Evolutionary conservation across 2,113 vertebrate genomes (phyloP).

Genomic region (Enhydra lutris): DNA sequence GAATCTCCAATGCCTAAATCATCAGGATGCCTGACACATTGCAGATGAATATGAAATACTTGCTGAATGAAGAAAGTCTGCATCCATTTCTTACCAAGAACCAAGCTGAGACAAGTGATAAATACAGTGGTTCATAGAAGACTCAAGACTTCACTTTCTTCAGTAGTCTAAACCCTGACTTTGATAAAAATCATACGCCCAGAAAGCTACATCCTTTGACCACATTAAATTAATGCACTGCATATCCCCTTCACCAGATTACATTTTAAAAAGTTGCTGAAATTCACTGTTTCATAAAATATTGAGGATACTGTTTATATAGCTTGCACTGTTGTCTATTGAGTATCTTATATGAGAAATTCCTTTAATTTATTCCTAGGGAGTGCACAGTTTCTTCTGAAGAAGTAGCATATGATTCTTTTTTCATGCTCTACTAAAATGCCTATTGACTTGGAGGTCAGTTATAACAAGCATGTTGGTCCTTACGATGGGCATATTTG

Average conservation of each 20-base stretch:
- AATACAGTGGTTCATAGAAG: not conserved
- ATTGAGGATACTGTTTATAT: not conserved
- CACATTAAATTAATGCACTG: not conserved
- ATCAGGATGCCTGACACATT: not conserved
- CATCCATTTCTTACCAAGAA: not conserved
- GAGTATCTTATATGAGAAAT: not conserved
- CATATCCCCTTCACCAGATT: not conserved
- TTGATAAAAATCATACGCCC: not conserved
- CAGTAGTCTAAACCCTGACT: not conserved
- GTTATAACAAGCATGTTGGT: not conserved
- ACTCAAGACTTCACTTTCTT: not conserved
- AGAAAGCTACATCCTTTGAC: not conserved
- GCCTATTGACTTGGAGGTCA: not conserved
- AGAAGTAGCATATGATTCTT: not conserved
- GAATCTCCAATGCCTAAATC: not conserved
- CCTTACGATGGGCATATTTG: not conserved
- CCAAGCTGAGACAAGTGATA: not conserved
- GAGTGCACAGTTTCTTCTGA: not conserved
- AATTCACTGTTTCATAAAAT: not conserved
- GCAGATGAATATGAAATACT: not conserved
- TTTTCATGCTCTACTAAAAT: not conserved
- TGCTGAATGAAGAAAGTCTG: not conserved
- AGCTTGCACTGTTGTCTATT: not conserved
- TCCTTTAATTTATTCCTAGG: not conserved
- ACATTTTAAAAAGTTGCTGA: not conserved